Conservation (phyloP, 2,113 vertebrate species). For the Ciconia boyciana region DNA sequence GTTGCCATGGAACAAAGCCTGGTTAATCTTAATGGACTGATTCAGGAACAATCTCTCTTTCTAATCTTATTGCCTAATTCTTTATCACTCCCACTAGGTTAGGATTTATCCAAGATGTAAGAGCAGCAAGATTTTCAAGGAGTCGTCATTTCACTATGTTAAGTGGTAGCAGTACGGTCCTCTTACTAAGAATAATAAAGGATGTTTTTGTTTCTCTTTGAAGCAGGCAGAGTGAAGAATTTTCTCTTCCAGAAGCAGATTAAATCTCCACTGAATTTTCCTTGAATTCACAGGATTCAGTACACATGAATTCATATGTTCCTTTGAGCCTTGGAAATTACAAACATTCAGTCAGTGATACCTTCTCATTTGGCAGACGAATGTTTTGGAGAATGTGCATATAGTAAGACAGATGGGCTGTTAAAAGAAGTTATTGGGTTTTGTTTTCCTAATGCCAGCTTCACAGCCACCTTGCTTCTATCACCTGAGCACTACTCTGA, state of each 20-base stretch:
- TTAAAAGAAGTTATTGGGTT: background rate
- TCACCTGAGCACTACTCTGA: background rate
- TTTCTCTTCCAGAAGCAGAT: slow-evolving; percentile 18
- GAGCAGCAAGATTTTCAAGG: background rate
- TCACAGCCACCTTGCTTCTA: background rate
- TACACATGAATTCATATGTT: background rate
- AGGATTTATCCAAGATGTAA: background rate
- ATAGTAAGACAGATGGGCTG: background rate
- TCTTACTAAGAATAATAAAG: background rate
- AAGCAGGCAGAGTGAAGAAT: background rate
- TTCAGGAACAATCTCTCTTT: slow-evolving; percentile 52
- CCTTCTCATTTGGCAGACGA: background rate
- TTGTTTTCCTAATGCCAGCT: background rate
- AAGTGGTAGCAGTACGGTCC: background rate
- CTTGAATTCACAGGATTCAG: background rate
- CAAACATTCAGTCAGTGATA: background rate
- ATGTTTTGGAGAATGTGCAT: background rate
- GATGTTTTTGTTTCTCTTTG: slow-evolving; percentile 13
- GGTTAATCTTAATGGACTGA: slow-evolving; percentile 56
- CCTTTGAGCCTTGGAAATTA: background rate
- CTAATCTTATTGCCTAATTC: slow-evolving; percentile 58
- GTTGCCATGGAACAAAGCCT: slow-evolving; percentile 70
- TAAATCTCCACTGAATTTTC: background rate
- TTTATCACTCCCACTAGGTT: background rate
- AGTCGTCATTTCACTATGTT: background rate